phyloP scores from a whole-genome alignment of 2,797 vertebrate species.

The Rhynchotus rufescens region DNA sequence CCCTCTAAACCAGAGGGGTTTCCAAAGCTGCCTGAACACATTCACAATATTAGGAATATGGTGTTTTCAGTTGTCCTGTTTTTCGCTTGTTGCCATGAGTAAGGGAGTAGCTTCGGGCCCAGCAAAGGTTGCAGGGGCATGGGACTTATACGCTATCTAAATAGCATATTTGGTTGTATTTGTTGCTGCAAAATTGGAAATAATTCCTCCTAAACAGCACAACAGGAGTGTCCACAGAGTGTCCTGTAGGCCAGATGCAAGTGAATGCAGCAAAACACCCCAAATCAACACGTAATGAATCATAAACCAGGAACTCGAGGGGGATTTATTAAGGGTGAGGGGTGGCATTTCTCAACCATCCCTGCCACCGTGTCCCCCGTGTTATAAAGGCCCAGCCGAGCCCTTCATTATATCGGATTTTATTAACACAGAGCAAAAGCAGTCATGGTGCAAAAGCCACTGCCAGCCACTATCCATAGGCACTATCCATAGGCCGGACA shows the following conservation, averaged over 20 bases:
- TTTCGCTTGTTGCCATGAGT: not conserved
- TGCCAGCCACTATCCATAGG: not conserved
- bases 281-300: not conserved
- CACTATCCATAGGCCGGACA: not conserved
- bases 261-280: not conserved
- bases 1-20: not conserved
- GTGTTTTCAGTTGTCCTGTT: not conserved
- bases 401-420: not conserved
- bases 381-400: not conserved
- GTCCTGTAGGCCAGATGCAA: not conserved
- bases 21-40: not conserved
- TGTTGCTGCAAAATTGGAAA: not conserved
- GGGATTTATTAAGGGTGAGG: not conserved
- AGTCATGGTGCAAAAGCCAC: not conserved
- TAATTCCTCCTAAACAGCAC: not conserved
- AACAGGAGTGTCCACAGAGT: not conserved
- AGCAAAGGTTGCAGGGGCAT: not conserved
- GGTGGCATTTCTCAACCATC: not conserved
- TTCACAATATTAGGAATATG: not conserved
- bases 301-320: not conserved
- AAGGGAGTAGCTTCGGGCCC: not conserved
- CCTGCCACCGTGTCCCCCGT: not conserved
- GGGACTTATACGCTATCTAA: not conserved
- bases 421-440: not conserved
- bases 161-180: too few relatives aligned